phyloP scores from a whole-genome alignment of 2,797 vertebrate species.

The Pipistrellus pipistrellus region DNA sequence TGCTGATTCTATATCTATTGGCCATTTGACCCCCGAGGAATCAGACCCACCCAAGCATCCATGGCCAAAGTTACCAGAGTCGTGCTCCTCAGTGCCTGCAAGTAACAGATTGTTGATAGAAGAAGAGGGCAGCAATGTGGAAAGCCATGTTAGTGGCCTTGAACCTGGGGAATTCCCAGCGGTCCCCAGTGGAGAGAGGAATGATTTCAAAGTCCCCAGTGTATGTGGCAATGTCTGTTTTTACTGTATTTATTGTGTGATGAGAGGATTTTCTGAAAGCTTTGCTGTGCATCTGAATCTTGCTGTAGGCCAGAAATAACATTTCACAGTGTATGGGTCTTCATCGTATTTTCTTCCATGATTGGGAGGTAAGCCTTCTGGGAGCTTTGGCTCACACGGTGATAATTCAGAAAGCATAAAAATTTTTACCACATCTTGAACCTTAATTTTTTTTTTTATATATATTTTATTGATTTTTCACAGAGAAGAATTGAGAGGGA shows the following conservation, averaged over 20 bases:
- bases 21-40: slow-evolving; percentile 50
- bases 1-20: slow-evolving; percentile 20
- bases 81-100: slow-evolving; percentile 76
- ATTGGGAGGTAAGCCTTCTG: background rate
- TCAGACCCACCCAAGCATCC: background rate
- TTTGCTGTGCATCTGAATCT: background rate
- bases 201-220: slow-evolving; percentile 77
- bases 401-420: background rate
- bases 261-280: slow-evolving; percentile 58
- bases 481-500: too few species aligned
- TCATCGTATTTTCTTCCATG: slow-evolving; percentile 4
- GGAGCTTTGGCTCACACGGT: background rate
- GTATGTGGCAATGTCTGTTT: slow-evolving; percentile 82
- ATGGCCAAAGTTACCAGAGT: slow-evolving; percentile 37
- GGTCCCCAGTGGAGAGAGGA: slow-evolving; percentile 86
- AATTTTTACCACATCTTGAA: background rate
- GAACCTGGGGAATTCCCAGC: slow-evolving; percentile 91
- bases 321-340: background rate
- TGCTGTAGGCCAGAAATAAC: slow-evolving; percentile 34
- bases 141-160: slow-evolving; percentile 88
- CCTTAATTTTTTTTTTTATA: background rate
- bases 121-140: slow-evolving; percentile 87
- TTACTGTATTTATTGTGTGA: slow-evolving; percentile 72
- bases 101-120: slow-evolving; percentile 85
- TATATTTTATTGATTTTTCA: too few species aligned